These are phyloP conservation scores for Astropecten irregularis DNA, from an alignment of 53 echinoderm and acorn worm genomes.

Conservation along the genomic window DNA sequence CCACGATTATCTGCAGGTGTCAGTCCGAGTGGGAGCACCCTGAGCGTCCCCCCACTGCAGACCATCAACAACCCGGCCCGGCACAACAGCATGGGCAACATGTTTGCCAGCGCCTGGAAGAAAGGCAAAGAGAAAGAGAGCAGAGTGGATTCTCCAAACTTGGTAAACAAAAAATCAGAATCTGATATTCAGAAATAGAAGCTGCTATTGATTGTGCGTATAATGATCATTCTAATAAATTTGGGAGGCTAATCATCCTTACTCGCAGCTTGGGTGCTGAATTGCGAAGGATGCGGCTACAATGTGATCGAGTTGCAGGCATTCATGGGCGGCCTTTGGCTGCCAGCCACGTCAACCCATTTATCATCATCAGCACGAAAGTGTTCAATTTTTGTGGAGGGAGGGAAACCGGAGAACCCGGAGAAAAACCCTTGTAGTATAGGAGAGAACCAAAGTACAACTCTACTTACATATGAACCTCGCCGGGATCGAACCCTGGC, in stretches of 20 bases:
- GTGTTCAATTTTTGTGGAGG: no score
- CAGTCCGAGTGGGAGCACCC: slow-evolving; percentile 69
- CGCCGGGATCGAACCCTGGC: no score
- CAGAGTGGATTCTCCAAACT: slow-evolving; percentile 17
- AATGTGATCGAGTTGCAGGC: no score
- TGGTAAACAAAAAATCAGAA: neutral
- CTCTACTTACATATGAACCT: no score
- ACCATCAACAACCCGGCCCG: slow-evolving; percentile 56
- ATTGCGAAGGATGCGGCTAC: no score
- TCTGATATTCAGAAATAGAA: neutral
- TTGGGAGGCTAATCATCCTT: no score
- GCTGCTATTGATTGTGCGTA: neutral
- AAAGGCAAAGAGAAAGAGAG: slow-evolving; percentile 79
- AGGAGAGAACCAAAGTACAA: no score
- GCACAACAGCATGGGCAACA: slow-evolving; percentile 79
- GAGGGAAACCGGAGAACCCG: no score
- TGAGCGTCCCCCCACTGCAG: slow-evolving; percentile 61
- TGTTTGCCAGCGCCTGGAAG: slow-evolving; percentile 98
- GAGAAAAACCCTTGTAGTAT: no score
- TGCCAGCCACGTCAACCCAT: neutral
- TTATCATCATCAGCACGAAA: no score
- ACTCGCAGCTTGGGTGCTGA: no score
- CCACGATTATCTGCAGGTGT: slow-evolving; percentile 39
- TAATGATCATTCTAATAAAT: neutral
- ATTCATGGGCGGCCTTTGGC: neutral